Conservation (phyloP, 2,113 vertebrate species). For the Hemicordylus capensis region DNA sequence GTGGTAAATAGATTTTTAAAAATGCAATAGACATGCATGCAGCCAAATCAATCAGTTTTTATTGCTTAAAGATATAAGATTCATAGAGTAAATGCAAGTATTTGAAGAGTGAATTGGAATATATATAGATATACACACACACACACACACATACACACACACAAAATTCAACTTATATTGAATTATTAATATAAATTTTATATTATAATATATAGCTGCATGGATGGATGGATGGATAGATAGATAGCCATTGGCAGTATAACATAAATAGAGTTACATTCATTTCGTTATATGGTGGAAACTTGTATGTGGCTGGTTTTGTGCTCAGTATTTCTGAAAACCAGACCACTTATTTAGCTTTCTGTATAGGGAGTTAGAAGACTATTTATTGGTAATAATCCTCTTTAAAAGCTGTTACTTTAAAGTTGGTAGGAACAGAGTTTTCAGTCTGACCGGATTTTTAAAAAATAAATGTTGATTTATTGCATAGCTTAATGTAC, state of each 20-base stretch:
- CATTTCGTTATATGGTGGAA: background rate
- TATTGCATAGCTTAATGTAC: background rate
- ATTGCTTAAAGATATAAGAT: background rate
- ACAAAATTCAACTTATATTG: too few relatives aligned
- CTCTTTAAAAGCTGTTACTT: conserved; percentile 7
- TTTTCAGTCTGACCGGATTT: background rate
- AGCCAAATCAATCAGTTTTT: background rate
- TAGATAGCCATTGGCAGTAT: background rate
- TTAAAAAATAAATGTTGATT: background rate
- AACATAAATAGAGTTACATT: background rate
- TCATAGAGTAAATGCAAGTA: conserved; percentile 11
- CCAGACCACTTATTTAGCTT: background rate
- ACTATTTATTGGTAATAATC: background rate
- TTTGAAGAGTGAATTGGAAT: background rate
- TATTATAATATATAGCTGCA: too few relatives aligned
- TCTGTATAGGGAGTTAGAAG: background rate
- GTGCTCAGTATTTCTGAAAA: background rate
- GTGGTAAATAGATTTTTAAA: background rate
- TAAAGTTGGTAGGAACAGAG: background rate
- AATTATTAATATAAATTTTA: too few relatives aligned
- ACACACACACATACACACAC: too few relatives aligned
- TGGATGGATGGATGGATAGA: too few relatives aligned
- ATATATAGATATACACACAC: too few relatives aligned
- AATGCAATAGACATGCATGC: background rate
- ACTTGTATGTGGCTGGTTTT: background rate